Conservation (phyloP, 2,797 vertebrate genomes). For the Microctenopoma stevenorrisi region DNA sequence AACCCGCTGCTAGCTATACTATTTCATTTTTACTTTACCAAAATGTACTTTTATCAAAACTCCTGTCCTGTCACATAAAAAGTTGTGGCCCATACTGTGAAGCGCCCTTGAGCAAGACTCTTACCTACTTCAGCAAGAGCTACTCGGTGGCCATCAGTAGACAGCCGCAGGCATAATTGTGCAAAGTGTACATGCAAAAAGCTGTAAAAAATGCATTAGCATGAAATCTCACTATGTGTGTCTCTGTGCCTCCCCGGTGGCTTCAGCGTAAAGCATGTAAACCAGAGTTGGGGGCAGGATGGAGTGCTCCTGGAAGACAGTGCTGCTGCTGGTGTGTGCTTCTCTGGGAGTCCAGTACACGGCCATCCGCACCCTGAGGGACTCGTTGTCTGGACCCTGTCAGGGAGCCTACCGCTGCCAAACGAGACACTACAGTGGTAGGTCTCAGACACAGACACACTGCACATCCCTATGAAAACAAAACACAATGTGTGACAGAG, state of each 20-base stretch:
- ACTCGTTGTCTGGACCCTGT: conserved; percentile 80
- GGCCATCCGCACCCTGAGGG: conserved; percentile 85
- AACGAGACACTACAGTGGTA: conserved; percentile 79
- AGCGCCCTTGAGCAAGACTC: conserved; percentile 32
- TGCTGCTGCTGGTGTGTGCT: conserved; percentile 84
- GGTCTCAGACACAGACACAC: conserved; percentile 8
- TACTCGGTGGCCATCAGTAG: conserved; percentile 21
- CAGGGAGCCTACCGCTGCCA: conserved; percentile 78
- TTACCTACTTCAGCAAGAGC: conserved; percentile 21
- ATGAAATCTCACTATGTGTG: conserved; percentile 56
- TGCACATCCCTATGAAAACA: neutral
- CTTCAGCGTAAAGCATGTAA: conserved; percentile 77
- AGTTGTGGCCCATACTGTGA: conserved; percentile 18
- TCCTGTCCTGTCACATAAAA: conserved; percentile 7
- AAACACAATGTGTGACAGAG: neutral
- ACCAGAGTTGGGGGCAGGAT: conserved; percentile 71
- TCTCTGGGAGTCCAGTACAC: conserved; percentile 87
- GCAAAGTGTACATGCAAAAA: conserved; percentile 36
- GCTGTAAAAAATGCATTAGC: conserved; percentile 30
- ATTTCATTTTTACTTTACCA: neutral
- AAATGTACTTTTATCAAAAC: neutral
- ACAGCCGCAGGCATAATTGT: conserved; percentile 16
- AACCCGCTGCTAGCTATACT: neutral
- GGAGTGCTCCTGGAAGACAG: conserved; percentile 89
- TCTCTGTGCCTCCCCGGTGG: conserved; percentile 39